Base-by-base conservation (phyloP, 1,140 invertebrate genomes). In the Oedothorax gibbosus region DNA sequence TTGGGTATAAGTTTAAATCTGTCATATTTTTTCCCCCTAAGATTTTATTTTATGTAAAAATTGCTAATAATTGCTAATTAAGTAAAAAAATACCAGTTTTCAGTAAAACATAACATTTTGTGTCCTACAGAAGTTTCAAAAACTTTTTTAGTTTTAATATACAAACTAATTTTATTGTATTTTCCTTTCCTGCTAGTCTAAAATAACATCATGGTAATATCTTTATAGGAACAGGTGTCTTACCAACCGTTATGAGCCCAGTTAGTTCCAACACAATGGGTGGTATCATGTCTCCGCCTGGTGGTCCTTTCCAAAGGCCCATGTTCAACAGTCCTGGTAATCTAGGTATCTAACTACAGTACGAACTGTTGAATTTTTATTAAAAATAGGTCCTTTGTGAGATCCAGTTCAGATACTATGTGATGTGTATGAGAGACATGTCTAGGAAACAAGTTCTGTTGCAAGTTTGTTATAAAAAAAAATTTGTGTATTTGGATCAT, bases 281-380 rank as follows among this genome's bases (percentile, higher is more conserved):
- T 35, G 73, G 76, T 56, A 14, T 86, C 7, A 60, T 79, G 51
- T 86, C 85, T 11, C 85, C 77, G 18, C 76, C 85, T 68, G 77
- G 85, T 71, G 71, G 60, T 15, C 12, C 69, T 50, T 51, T 80
- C 21, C 76, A 78, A 20, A 69, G 62, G 12, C 62, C 77, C 56
- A 57, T 86, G 60, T 86, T 86, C 62, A 86, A 66, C 76, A 86
- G 77, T 68, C 76, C 77, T 14, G 85, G 85, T 49, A 85, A 80
- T 76, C 66, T 86, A 64, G 77, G 85, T 7, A 73, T 79, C 49
- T 53, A 71, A 71, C 54, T 53, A 71, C 50, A 11, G 15, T n/a
- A 71, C 3, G 5, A 51, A 66, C 49, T 66, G n/a, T 51, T 18
- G n/a, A 11, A 7, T 53, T 53, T 51, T 14, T 14, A 71, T 71